phyloP scores from a whole-genome alignment of 2,797 vertebrate genomes.

The Leptodactylus fallax region DNA sequence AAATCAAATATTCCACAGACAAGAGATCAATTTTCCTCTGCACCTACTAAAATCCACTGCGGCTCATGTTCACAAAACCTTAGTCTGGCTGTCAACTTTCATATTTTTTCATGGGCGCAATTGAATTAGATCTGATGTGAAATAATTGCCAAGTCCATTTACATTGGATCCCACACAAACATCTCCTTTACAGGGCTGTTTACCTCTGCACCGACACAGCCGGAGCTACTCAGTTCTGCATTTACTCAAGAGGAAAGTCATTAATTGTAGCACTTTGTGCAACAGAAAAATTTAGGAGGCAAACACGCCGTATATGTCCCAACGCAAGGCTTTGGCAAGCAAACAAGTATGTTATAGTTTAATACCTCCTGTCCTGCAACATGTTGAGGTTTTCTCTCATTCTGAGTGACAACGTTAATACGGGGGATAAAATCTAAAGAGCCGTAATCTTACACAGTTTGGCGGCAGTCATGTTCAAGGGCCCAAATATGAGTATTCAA shows the following conservation, averaged over 20 bases:
- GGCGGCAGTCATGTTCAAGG: neutral
- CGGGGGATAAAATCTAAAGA: slow-evolving; percentile 16
- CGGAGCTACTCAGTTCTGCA: slow-evolving; percentile 19
- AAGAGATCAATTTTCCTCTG: slow-evolving; percentile 25
- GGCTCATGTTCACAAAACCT: slow-evolving; percentile 34
- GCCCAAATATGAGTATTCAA: neutral
- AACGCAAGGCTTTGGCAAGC: slow-evolving; percentile 62
- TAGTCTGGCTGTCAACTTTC: slow-evolving; percentile 20
- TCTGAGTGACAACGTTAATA: neutral
- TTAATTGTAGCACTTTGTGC: slow-evolving; percentile 57
- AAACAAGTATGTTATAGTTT: slow-evolving; percentile 64
- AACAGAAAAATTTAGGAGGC: slow-evolving; percentile 60
- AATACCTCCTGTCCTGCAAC: slow-evolving; percentile 23
- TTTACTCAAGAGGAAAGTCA: slow-evolving; percentile 54
- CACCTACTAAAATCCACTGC: slow-evolving; percentile 1
- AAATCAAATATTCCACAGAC: slow-evolving; percentile 35
- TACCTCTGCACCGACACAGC: neutral
- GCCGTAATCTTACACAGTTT: neutral
- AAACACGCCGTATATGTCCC: slow-evolving; percentile 62
- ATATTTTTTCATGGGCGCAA: slow-evolving; percentile 8
- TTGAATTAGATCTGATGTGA: slow-evolving; percentile 35
- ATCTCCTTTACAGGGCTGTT: slow-evolving; percentile 26
- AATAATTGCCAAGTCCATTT: slow-evolving; percentile 36
- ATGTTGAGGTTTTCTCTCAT: slow-evolving; percentile 43
- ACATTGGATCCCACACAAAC: neutral